phyloP scores from a whole-genome alignment of 2,113 vertebrate species.

The Nibea albiflora region DNA sequence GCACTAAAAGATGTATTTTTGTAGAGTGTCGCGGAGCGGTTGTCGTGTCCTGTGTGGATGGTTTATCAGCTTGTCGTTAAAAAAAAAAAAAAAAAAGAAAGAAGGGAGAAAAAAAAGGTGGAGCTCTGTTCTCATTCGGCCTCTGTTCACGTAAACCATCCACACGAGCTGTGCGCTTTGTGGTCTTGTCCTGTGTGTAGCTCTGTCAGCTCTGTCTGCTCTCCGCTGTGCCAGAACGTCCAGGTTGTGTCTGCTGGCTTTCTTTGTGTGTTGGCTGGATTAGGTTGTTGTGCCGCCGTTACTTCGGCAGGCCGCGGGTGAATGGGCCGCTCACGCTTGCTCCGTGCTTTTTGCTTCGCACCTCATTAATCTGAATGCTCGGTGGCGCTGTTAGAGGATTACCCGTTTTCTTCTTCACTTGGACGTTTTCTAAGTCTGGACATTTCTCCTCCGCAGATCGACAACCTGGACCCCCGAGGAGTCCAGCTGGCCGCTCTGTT shows the following conservation, averaged over 20 bases:
- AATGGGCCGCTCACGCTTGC: constrained; percentile 46
- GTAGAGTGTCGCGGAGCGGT: constrained; percentile 15
- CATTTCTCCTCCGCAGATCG: constrained; percentile 85
- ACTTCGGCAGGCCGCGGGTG: constrained; percentile 29
- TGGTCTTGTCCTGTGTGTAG: constrained; percentile 59
- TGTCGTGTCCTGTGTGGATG: constrained; percentile 62
- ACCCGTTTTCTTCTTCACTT: background rate
- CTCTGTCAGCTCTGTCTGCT: constrained; percentile 43
- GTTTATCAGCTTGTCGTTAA: constrained; percentile 38
- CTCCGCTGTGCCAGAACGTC: constrained; percentile 40
- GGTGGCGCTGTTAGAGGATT: background rate
- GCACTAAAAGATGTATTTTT: constrained; percentile 30
- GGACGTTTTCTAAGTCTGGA: background rate
- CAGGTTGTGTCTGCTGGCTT: constrained; percentile 58
- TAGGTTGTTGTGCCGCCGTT: constrained; percentile 30
- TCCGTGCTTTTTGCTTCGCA: constrained; percentile 43
- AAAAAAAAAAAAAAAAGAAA: background rate
- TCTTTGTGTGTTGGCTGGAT: constrained; percentile 50
- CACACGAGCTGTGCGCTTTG: constrained; percentile 57
- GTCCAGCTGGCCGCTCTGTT: constrained; percentile 95
- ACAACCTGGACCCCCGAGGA: constrained; percentile 93
- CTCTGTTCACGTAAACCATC: constrained; percentile 60
- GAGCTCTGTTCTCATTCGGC: constrained; percentile 10
- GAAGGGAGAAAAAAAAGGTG: background rate
- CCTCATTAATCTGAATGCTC: constrained; percentile 44